Evolutionary conservation across 2,797 vertebrate species (phyloP).

Genomic region (Macroramphosus scolopax): DNA sequence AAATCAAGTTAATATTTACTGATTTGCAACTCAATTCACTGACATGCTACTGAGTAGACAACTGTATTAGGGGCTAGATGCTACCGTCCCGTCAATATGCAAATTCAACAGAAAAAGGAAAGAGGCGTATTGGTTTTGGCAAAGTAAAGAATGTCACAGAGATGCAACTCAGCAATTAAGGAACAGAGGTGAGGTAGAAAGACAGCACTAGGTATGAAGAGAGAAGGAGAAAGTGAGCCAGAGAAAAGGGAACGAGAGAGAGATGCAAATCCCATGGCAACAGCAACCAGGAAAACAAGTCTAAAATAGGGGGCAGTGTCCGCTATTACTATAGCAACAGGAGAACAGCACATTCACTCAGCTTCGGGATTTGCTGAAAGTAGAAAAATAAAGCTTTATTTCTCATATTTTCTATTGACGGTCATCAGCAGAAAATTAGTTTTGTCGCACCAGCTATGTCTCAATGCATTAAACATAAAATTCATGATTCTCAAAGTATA

Average conservation of each 20-base stretch:
- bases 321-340: slow-evolving; percentile 88
- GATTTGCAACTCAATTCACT: no score
- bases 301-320: slow-evolving; percentile 88
- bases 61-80: slow-evolving; percentile 21
- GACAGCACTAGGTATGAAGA: slow-evolving; percentile 54
- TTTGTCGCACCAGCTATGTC: slow-evolving; percentile 36
- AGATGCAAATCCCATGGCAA: slow-evolving; percentile 87
- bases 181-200: slow-evolving; percentile 48
- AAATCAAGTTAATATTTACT: no score
- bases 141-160: slow-evolving; percentile 46
- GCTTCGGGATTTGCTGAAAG: slow-evolving; percentile 77
- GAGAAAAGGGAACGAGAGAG: slow-evolving; percentile 61
- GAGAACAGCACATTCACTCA: slow-evolving; percentile 75
- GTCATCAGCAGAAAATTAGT: slow-evolving; percentile 42
- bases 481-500: slow-evolving; percentile 11
- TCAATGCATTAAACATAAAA: slow-evolving; percentile 11
- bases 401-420: slow-evolving; percentile 58
- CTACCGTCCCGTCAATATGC: slow-evolving; percentile 35
- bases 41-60: slow-evolving; percentile 22
- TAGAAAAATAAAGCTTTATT: slow-evolving; percentile 73
- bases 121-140: slow-evolving; percentile 46
- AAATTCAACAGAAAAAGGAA: slow-evolving; percentile 56
- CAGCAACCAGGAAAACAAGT: slow-evolving; percentile 85
- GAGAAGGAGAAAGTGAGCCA: slow-evolving; percentile 45
- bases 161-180: slow-evolving; percentile 71